Base-by-base conservation (phyloP, 2,113 vertebrate species). In the Amphilophus citrinellus region DNA sequence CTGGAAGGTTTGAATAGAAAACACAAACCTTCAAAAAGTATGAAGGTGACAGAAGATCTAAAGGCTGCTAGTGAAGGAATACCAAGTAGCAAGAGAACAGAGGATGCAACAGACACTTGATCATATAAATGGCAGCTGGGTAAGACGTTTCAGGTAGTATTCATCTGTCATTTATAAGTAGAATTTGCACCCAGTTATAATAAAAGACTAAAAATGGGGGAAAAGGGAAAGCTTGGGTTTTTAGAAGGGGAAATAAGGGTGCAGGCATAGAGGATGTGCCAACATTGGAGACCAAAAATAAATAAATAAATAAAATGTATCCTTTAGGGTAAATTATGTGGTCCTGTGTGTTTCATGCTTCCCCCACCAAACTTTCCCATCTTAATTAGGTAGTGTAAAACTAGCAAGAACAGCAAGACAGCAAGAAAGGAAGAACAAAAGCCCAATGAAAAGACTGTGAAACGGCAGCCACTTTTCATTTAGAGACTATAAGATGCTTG, bases 1-100 rank as follows among this genome's bases (percentile, higher is more conserved):
- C 30, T 10, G 27, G 71, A 83, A 82, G 60, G 75, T 86, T 88
- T 88, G 83, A 91, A 90, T 87, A 63, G 68, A 57, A 84, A 90
- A 83, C 75, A 75, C 78, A 82, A 88, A 83, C 85, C 76, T 89
- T 90, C 57, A 84, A 81, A 91, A 91, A 75, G 76, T 84, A 50
- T 79, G 82, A 90, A 88, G 84, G 81, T 87, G 86, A 92, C 79
- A 79, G 86, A 89, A 65, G 83, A 90, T 89, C 73, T 91, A 35
- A 89, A 84, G 84, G 75, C 77, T 14, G 61, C 77, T 60, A 56
- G 82, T 24, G 57, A 61, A 82, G 42, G 89, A 92, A 92, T 87
- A 93, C 61, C 80, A 91, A 88, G 84, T 35, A 88, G 87, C 35
- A 35, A n/a, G 78, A 42, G 76, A 84, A 86, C 62, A 83, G 84